Percentiles rank a stretch among this genome's conserved stretches.
Evolutionary conservation across 2,888 invertebrate species (phyloP).

Genomic region (Temnothorax unifasciatus): DNA sequence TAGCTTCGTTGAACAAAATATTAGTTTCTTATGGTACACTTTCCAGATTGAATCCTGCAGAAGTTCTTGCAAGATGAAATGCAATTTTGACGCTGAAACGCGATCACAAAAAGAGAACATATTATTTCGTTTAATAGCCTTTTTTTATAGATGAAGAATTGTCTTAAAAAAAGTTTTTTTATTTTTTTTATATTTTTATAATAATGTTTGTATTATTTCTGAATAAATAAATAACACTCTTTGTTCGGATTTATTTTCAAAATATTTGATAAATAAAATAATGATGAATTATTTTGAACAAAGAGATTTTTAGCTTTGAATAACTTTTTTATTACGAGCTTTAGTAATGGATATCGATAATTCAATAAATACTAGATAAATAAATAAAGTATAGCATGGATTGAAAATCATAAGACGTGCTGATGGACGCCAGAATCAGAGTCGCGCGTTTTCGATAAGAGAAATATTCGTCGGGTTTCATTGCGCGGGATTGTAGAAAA

Average conservation of each 20-base stretch:
- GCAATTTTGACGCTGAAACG: slow-evolving; percentile 14
- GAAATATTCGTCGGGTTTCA: slow-evolving; percentile 57
- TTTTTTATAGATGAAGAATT: slow-evolving; percentile 15
- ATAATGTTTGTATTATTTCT: neutral
- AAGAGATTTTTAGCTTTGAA: neutral
- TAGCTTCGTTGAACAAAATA: slow-evolving; percentile 27
- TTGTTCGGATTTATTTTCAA: neutral
- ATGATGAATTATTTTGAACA: neutral
- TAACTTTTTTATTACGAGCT: neutral
- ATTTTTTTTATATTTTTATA: neutral
- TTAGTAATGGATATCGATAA: neutral
- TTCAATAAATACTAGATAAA: neutral
- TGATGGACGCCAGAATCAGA: slow-evolving; percentile 48
- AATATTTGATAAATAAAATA: neutral
- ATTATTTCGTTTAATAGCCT: neutral
- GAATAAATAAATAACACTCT: neutral
- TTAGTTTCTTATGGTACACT: slow-evolving; percentile 45
- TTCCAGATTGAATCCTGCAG: slow-evolving; percentile 38
- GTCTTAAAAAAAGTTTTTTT: neutral
- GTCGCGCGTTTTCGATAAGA: slow-evolving; percentile 58
- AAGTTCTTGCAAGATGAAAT: slow-evolving; percentile 44
- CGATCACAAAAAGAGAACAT: slow-evolving; percentile 12
- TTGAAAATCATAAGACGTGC: neutral
- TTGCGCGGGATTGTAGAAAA: slow-evolving; percentile 37
- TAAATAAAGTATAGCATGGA: neutral